phyloP scores from a whole-genome alignment of 2,888 invertebrate species.

The Drosophila koepferae region DNA sequence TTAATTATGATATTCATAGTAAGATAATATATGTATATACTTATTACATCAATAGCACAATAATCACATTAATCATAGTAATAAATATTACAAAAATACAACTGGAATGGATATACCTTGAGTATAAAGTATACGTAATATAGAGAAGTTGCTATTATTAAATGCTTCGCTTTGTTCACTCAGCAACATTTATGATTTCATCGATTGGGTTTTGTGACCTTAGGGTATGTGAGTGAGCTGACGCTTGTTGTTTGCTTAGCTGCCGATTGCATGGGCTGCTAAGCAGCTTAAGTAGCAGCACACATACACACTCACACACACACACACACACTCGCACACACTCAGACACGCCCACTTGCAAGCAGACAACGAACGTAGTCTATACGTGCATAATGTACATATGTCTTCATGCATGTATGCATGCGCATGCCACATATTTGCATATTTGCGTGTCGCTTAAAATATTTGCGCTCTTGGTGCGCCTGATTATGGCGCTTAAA shows the following conservation, averaged over 20 bases:
- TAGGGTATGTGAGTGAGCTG: conserved; percentile 54
- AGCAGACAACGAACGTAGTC: conserved; percentile 7
- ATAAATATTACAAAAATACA: neutral
- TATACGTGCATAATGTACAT: conserved; percentile 23
- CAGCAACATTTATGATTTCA: conserved; percentile 32
- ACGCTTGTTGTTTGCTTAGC: conserved; percentile 70
- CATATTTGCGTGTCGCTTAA: conserved; percentile 79
- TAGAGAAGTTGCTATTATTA: neutral
- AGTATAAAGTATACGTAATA: neutral
- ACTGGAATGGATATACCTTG: neutral
- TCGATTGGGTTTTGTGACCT: conserved; percentile 36
- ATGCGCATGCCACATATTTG: conserved; percentile 62
- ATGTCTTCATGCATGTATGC: conserved; percentile 46
- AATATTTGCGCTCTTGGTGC: conserved; percentile 71
- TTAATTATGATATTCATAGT: no score
- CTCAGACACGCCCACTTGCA: conserved; percentile 21
- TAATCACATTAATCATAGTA: neutral
- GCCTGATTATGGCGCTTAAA: conserved; percentile 81
- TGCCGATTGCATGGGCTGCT: conserved; percentile 62
- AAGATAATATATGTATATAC: no score
- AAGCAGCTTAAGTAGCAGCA: conserved; percentile 74
- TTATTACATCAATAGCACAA: neutral
- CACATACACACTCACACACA: conserved; percentile 23
- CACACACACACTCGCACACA: conserved; percentile 18
- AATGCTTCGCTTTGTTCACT: conserved; percentile 5